Base-by-base conservation (phyloP, 2,888 invertebrate species). In the Nemotelus pantherinus region DNA sequence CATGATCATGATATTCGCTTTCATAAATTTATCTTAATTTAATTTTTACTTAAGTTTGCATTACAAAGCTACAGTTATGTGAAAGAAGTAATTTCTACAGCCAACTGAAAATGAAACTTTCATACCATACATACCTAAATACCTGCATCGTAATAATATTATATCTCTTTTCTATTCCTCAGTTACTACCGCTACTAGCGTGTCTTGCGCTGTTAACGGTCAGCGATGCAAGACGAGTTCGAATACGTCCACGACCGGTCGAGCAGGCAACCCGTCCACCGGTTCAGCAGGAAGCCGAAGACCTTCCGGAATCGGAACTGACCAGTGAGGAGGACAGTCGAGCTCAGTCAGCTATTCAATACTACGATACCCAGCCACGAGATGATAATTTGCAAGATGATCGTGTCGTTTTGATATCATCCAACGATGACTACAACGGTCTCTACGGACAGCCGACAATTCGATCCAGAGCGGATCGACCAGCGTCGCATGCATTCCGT, bases 351-450 rank as follows among this genome's bases (percentile, higher is more conserved):
- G 80, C 82, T 80, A 53, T 88, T 87, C 82, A 87, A 86, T 80
- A 86, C 85, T 81, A 87, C 87, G 43, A 87, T 86, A 79, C 87
- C 85, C 72, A 82, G 81, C 72, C 86, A 84, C 81, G 86, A 85
- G 25, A 25, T 25, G 76, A 80, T 75, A 80, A 80, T 78, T 57
- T 72, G 63, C 77, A 79, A 65, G 84, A 84, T 57, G 82, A 82
- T 77, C 81, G 83, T 68, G 84, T 88, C 0, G 87, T 88, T 53
- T 83, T 88, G 77, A 86, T 88, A 25, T 85, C 87, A 47, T 83
- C 86, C 10, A 86, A 86, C 67, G 88, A 88, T 79, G 87, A 87
- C 79, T 88, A 88, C 81, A 88, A 88, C 81, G 88, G 88, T 43
- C 83, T 87, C 9, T 89, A 88, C 80, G 88, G 88, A 0, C 88